Evolutionary conservation across 2,797 vertebrate genomes (phyloP).

Genomic region (Characodon lateralis): DNA sequence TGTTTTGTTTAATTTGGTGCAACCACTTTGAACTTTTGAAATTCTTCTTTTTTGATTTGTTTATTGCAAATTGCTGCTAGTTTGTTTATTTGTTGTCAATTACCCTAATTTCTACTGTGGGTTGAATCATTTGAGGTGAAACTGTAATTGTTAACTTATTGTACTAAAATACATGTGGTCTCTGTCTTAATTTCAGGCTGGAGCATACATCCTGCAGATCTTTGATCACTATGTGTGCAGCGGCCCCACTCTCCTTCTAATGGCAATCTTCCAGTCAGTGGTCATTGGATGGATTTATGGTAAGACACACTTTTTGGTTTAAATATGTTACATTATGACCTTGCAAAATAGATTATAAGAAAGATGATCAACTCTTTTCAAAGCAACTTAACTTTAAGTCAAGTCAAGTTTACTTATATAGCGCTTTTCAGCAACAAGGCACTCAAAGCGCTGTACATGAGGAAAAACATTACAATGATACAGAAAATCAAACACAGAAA

Average conservation of each 20-base stretch:
- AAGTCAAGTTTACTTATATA: too few relatives aligned
- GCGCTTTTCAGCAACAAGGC: too few relatives aligned
- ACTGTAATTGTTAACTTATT: too few relatives aligned
- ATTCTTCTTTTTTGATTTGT: background rate
- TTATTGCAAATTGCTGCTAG: background rate
- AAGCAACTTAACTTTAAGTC: background rate
- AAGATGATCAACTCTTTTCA: background rate
- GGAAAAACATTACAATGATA: too few relatives aligned
- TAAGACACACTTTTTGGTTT: slow-evolving; percentile 33
- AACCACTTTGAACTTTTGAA: background rate
- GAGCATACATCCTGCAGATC: slow-evolving; percentile 74
- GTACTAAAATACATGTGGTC: background rate
- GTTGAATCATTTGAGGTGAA: background rate
- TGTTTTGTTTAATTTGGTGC: background rate
- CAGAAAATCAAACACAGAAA: too few relatives aligned
- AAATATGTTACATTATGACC: background rate
- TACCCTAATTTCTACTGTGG: background rate
- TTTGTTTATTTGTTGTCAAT: background rate
- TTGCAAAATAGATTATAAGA: background rate
- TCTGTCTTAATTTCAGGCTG: slow-evolving; percentile 55
- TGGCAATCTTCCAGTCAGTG: slow-evolving; percentile 73
- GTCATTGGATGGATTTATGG: slow-evolving; percentile 78
- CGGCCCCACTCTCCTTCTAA: slow-evolving; percentile 71
- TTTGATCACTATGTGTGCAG: slow-evolving; percentile 81
- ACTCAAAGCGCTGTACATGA: too few relatives aligned